Evolutionary conservation across 2,797 vertebrate genomes (phyloP), one percentile per base, ranked within the genome.

Genomic region (Meda fulgida): DNA sequence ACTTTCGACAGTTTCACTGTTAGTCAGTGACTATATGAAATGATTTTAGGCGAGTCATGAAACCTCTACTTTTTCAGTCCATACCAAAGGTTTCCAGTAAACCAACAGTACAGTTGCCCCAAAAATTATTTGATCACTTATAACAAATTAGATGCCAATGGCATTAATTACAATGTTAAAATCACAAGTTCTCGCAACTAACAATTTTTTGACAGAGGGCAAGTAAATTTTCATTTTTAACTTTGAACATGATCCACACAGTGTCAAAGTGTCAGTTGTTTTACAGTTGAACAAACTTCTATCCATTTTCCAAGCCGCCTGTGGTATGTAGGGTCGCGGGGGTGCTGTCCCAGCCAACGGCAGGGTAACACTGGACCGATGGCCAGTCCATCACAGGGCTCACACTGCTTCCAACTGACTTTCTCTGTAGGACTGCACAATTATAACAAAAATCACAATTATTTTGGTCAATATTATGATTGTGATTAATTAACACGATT

Each of bases 1-100:
- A 89, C 81, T 82, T n/a, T 55, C 23, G 21, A 18, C 3, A 48
- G 81, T 87, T 89, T 89, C 86, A 82, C 43, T 87, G 76, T 89
- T 78, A 83, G 73, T 89, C 86, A 89, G 51, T 21, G 43, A 67
- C 72, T 55, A 46, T 34, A 66, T 58, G 72, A 89, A 80, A 82
- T 67, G 67, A 86, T 73, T 40, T 73, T 21, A 43, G 29, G 46
- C 63, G 36, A n/a, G 69, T 71, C 63, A 66, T 40, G 63, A 65
- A 63, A 69, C 70, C 58, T 23, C 58, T 83, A 71, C 48, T 67
- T 71, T 83, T 75, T 23, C 36, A 73, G 55, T 73, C 63, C 10
- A 48, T 36, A 73, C 38, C 72, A 48, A 38, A 40, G 1, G 88
- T 81, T 89, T 89, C 89, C 89, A 87, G 89, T 89, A 88, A 89